phyloP scores from a whole-genome alignment of 2,797 vertebrate species.

The Sitta carolinensis region DNA sequence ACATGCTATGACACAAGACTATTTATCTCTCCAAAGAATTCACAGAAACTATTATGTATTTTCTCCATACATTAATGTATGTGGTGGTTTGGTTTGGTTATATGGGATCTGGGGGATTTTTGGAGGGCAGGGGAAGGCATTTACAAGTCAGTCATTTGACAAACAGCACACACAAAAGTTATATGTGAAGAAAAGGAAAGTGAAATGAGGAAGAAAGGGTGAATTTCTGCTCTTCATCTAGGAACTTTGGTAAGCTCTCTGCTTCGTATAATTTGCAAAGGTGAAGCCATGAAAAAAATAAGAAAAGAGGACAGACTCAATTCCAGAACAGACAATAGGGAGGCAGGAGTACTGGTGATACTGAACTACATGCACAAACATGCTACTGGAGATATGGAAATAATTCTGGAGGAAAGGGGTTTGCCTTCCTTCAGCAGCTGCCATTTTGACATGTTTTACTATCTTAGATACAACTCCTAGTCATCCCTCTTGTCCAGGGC shows the following conservation, averaged over 20 bases:
- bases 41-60: background rate
- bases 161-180: background rate
- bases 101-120: background rate
- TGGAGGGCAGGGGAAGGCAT: background rate
- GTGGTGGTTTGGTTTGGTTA: background rate
- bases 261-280: background rate
- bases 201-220: background rate
- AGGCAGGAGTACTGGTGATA: background rate
- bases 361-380: background rate
- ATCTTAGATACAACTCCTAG: background rate
- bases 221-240: background rate
- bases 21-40: background rate
- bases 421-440: constrained; percentile 17
- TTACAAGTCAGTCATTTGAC: background rate
- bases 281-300: background rate
- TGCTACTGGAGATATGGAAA: background rate
- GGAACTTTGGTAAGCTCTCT: background rate
- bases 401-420: background rate
- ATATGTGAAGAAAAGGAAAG: background rate
- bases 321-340: background rate
- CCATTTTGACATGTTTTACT: constrained; percentile 10
- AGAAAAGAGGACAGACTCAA: background rate
- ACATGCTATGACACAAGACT: background rate
- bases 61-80: constrained; percentile 20
- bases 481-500: background rate